Evolutionary conservation across 2,113 vertebrate species (phyloP).

Genomic region (Phycodurus eques): DNA sequence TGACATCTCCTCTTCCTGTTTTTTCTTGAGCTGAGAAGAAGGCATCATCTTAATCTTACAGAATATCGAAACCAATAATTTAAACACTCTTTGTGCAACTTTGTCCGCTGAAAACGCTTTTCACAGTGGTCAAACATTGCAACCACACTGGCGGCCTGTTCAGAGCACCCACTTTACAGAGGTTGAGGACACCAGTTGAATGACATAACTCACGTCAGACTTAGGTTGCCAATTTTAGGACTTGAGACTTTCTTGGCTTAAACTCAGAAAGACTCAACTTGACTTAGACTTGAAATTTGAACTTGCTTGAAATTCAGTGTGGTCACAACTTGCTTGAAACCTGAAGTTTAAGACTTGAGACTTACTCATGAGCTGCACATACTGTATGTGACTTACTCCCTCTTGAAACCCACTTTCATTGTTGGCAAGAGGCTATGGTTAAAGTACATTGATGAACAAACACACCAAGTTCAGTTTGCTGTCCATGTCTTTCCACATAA

Average conservation of each 20-base stretch:
- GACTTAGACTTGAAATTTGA: too few relatives aligned
- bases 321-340: too few relatives aligned
- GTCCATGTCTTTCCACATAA: too few relatives aligned
- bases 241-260: not conserved
- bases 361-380: too few relatives aligned
- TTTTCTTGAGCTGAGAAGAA: conserved; percentile 95
- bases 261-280: too few relatives aligned
- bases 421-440: not conserved
- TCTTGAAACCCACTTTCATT: not conserved
- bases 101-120: not conserved
- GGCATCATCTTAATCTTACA: conserved; percentile 89
- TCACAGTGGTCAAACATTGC: not conserved
- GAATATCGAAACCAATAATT: not conserved
- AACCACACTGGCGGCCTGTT: not conserved
- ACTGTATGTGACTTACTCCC: too few relatives aligned
- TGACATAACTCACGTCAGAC: not conserved
- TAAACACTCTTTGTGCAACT: not conserved
- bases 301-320: too few relatives aligned
- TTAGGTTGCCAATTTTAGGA: not conserved
- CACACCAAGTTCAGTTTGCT: not conserved
- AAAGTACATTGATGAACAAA: not conserved
- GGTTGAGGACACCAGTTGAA: not conserved
- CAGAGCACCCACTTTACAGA: not conserved
- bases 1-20: conserved; percentile 58
- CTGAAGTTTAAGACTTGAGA: too few relatives aligned